Conservation (phyloP, 2,888 invertebrate species). For the Salticus scenicus region DNA sequence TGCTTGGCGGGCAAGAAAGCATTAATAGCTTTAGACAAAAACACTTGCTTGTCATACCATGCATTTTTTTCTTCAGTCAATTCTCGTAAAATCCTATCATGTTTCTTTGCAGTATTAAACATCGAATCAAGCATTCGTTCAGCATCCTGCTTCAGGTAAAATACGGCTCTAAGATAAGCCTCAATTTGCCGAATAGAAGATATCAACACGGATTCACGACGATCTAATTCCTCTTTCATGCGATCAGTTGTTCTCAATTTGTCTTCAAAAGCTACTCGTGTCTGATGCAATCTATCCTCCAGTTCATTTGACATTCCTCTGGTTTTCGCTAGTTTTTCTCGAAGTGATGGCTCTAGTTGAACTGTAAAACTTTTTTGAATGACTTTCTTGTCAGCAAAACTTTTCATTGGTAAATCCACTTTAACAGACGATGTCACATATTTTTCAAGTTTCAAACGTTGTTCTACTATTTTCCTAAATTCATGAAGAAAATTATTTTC, state of each 20-base stretch:
- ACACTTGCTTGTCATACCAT: neutral
- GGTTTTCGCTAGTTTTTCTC: slow-evolving; percentile 27
- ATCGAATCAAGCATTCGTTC: slow-evolving; percentile 18
- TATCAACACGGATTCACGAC: neutral
- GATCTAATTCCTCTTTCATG: slow-evolving; percentile 26
- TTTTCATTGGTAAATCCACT: neutral
- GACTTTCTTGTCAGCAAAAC: too few relatives aligned
- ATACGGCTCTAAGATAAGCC: slow-evolving; percentile 21
- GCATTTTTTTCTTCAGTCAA: neutral
- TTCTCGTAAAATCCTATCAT: neutral
- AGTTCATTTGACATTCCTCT: slow-evolving; percentile 28
- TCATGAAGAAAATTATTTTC: neutral
- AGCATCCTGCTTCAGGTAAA: slow-evolving; percentile 29
- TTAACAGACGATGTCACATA: neutral
- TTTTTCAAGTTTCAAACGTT: neutral
- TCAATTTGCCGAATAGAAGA: slow-evolving; percentile 34
- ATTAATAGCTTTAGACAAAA: neutral
- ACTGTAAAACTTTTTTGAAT: neutral
- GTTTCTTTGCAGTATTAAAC: neutral
- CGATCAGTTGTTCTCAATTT: neutral
- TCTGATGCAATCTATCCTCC: slow-evolving; percentile 36
- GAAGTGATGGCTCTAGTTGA: slow-evolving; percentile 31
- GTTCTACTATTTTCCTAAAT: slow-evolving; percentile 3
- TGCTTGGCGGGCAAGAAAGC: neutral
- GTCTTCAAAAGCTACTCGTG: slow-evolving; percentile 13